Percentiles rank a stretch among this genome's conserved stretches.
Conservation (phyloP, 2,888 invertebrate genomes). For the Pristionchus fissidentatus region DNA sequence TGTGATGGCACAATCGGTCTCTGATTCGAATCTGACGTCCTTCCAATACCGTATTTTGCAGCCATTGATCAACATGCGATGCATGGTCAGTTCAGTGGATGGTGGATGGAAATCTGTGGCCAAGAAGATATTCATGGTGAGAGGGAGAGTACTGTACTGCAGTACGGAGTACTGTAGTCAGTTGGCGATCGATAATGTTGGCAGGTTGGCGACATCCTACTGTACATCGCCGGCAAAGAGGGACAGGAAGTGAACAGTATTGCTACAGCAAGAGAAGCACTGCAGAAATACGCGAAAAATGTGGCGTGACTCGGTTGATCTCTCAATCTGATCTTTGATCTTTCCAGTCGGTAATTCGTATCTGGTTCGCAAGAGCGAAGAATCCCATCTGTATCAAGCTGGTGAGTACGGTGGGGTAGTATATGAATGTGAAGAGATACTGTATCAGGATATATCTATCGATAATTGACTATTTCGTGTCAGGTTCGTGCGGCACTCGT, state of each 20-base stretch:
- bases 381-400: constrained; percentile 16
- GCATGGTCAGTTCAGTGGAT: constrained; percentile 35
- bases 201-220: constrained; percentile 19
- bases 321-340: too few relatives aligned
- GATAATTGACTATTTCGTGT: too few relatives aligned
- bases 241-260: constrained; percentile 25
- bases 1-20: too few relatives aligned
- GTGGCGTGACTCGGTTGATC: not conserved
- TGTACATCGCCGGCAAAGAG: constrained; percentile 22
- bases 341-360: constrained; percentile 1
- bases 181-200: not conserved
- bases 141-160: too few relatives aligned
- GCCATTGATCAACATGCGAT: constrained; percentile 19
- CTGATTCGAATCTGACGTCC: too few relatives aligned
- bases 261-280: not conserved
- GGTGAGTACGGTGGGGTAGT: not conserved
- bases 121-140: constrained; percentile 29
- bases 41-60: not conserved
- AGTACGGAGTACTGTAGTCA: too few relatives aligned
- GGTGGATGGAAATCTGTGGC: constrained; percentile 39
- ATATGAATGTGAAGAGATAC: not conserved
- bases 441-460: not conserved
- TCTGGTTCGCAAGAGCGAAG: constrained; percentile 27
- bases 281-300: not conserved
- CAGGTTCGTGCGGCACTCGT: constrained; percentile 17